These are phyloP conservation scores for Drosophila niveifrons DNA, from an alignment of 2,888 invertebrate genomes.

Conservation along the genomic window DNA sequence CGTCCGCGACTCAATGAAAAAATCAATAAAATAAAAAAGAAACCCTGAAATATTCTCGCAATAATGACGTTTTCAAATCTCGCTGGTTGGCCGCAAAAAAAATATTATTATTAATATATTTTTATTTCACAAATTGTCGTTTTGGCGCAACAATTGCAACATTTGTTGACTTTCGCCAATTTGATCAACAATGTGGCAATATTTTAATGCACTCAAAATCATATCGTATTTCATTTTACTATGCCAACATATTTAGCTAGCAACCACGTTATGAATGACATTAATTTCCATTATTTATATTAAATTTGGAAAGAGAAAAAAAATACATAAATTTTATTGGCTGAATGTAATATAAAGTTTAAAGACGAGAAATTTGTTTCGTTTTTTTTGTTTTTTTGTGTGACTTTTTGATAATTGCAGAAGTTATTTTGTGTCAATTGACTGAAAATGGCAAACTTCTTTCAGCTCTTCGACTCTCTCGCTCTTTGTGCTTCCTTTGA, in stretches of 20 bases:
- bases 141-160: neutral
- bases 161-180: neutral
- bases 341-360: no score
- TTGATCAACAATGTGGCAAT: neutral
- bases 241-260: no score
- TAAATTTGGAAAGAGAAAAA: no score
- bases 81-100: neutral
- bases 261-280: neutral
- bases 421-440: no score
- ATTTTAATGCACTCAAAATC: neutral
- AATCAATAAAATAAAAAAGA: constrained; percentile 56
- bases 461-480: neutral
- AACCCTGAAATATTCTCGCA: constrained; percentile 63
- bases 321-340: no score
- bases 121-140: no score
- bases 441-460: no score
- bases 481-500: neutral
- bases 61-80: constrained; percentile 48
- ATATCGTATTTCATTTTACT: neutral
- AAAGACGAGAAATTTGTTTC: no score
- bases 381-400: no score
- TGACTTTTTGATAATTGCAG: no score
- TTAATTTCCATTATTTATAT: no score
- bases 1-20: constrained; percentile 31
- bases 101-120: neutral